Base-by-base conservation (phyloP, 1,140 invertebrate species). In the Drosophila pseudoananassae region DNA sequence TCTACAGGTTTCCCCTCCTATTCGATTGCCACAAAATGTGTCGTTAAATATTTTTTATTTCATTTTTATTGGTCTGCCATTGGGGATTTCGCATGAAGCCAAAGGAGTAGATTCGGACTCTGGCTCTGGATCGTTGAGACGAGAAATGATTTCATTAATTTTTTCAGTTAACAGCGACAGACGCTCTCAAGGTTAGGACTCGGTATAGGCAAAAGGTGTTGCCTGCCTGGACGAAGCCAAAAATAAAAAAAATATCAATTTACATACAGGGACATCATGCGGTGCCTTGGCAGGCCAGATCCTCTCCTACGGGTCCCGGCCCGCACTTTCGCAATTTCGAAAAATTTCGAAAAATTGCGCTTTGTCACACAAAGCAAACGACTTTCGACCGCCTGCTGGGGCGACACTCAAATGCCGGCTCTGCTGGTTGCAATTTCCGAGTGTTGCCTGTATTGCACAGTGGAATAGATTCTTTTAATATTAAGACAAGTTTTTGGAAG, bases 261-360 rank as follows among this genome's bases (percentile, higher is more conserved):
- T 87, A 87, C 82, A 88, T 87, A 83, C 66, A 53, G 38, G 73
- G 82, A 82, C 82, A 87, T 52, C 82, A 87, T 87, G 82, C 65
- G 64, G 82, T 55, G 82, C 46, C 36, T 3, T 20, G 20, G 20
- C 20, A 20, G n/a, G n/a, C n/a, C n/a, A n/a, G n/a, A n/a, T n/a
- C n/a, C 57, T 38, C 59, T 53, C 52, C 68, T 71, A 57, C 46
- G 46, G 56, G 55, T n/a, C 33, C 4, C 38, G 56, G 51, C 82
- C 78, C 83, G 83, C 83, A 88, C 78, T 65, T 85, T 70, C 72
- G 83, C 83, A 89, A 87, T 89, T 89, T 60, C 83, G 68, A 81
- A 85, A 85, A 84, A 82, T 77, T 50, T 78, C 75, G 40, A 84
- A 84, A 84, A 78, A 83, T 87, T 83, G 83, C 76, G 71, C 82